Percentiles rank a stretch among this genome's conserved stretches.
These are phyloP conservation scores for Mesoligia furuncula DNA, from an alignment of 2,888 invertebrate genomes.

Conservation along the genomic window DNA sequence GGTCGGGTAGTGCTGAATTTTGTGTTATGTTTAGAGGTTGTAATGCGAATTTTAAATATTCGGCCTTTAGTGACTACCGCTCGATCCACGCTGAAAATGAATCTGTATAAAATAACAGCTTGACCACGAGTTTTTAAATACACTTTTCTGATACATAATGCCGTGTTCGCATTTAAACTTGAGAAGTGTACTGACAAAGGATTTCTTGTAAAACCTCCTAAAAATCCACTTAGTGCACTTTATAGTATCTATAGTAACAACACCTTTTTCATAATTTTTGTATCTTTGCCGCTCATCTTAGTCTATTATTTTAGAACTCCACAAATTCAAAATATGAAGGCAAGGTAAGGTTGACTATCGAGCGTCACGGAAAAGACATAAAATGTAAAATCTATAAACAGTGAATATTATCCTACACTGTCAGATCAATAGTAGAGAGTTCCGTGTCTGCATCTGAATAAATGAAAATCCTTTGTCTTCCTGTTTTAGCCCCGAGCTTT, in stretches of 20 bases:
- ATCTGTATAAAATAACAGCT: background rate
- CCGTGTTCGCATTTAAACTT: background rate
- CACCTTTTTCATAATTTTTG: background rate
- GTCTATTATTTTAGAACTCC: background rate
- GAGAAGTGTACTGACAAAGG: background rate
- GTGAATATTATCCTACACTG: constrained; percentile 26
- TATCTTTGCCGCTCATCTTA: background rate
- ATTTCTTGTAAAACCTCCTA: background rate
- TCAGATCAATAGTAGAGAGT: constrained; percentile 62
- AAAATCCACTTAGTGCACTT: background rate
- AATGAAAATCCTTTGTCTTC: constrained; percentile 69
- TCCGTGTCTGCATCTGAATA: constrained; percentile 61
- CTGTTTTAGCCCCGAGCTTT: constrained; percentile 57
- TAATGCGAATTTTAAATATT: constrained; percentile 23
- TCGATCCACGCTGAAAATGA: background rate
- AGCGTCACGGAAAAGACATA: background rate
- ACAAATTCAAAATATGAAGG: background rate
- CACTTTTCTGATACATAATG: background rate
- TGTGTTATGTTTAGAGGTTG: constrained; percentile 4
- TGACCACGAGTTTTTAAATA: background rate
- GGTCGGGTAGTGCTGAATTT: constrained; percentile 18
- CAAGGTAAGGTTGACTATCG: background rate
- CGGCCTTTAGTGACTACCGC: background rate
- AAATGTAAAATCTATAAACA: constrained; percentile 29
- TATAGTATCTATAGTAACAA: too few species aligned